Conservation (phyloP, 35 echinoderm and acorn worm genomes). For the Ophioderma brevispina region DNA sequence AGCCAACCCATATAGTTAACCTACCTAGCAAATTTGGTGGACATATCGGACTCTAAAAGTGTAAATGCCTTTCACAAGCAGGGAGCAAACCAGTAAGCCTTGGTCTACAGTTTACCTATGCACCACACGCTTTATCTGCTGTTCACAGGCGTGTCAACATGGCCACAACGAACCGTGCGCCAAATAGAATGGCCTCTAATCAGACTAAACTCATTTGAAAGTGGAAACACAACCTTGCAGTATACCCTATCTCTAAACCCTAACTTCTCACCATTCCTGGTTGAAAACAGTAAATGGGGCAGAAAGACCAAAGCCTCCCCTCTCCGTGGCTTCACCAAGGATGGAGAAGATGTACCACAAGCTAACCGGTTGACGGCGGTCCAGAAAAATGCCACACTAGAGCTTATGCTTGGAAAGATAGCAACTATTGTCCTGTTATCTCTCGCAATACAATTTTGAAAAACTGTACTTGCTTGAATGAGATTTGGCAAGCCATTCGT, state of each 20-base stretch:
- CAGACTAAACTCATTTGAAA: constrained; percentile 55
- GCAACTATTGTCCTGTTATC: constrained; percentile 49
- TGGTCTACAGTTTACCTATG: neutral
- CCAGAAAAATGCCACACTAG: constrained; percentile 32
- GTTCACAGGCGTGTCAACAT: neutral
- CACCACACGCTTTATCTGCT: neutral
- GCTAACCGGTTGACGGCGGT: neutral
- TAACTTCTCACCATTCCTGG: constrained; percentile 62
- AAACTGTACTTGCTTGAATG: neutral
- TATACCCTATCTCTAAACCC: constrained; percentile 65
- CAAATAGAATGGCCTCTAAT: constrained; percentile 48
- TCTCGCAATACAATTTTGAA: constrained; percentile 30
- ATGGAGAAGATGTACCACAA: neutral
- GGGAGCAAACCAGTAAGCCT: neutral
- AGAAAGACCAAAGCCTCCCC: constrained; percentile 47
- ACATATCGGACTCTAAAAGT: neutral
- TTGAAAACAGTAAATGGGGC: constrained; percentile 22
- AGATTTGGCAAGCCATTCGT: constrained; percentile 41
- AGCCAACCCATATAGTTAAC: neutral
- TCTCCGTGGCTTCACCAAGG: constrained; percentile 33
- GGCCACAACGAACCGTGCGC: constrained; percentile 11
- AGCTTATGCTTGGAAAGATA: constrained; percentile 53
- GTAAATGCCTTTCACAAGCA: neutral
- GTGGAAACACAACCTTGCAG: constrained; percentile 8
- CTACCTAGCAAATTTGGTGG: neutral